These are phyloP conservation scores for Echinarachnius parma DNA, from an alignment of 53 echinoderm and acorn worm species.

Conservation along the genomic window DNA sequence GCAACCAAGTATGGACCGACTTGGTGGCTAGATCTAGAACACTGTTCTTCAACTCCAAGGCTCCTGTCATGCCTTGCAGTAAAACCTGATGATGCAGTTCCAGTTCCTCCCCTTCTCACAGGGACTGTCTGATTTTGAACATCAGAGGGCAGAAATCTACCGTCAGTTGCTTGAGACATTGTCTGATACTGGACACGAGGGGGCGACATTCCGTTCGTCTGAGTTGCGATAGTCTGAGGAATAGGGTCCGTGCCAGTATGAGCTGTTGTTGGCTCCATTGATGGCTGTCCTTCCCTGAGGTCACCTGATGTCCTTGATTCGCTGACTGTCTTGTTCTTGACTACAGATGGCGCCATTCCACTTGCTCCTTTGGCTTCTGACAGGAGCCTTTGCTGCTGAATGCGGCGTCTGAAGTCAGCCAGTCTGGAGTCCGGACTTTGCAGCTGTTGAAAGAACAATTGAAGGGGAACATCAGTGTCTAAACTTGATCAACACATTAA, in stretches of 20 bases:
- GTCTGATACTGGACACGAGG: conserved; percentile 32
- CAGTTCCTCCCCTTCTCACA: not conserved
- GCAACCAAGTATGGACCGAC: not conserved
- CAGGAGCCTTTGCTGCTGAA: conserved; percentile 53
- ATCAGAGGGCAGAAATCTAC: not conserved
- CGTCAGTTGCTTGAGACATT: not conserved
- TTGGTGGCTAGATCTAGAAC: conserved; percentile 7
- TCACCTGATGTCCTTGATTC: too few relatives aligned
- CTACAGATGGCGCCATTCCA: too few relatives aligned
- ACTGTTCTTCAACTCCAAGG: not conserved
- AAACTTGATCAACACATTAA: too few relatives aligned
- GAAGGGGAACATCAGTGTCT: too few relatives aligned
- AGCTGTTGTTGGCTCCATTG: conserved; percentile 30
- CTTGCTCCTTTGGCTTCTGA: conserved; percentile 1
- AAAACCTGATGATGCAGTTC: not conserved
- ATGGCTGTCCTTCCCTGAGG: too few relatives aligned
- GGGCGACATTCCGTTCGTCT: conserved; percentile 59
- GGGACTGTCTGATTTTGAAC: not conserved
- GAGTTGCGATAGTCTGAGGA: conserved; percentile 80
- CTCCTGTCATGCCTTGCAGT: not conserved
- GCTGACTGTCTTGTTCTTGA: too few relatives aligned
- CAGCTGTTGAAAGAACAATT: too few relatives aligned
- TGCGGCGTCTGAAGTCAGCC: conserved; percentile 61
- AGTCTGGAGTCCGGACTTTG: conserved; percentile 52
- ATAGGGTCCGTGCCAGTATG: conserved; percentile 73